These are phyloP conservation scores for Antitype chi DNA, from an alignment of 2,888 invertebrate genomes.

Conservation along the genomic window DNA sequence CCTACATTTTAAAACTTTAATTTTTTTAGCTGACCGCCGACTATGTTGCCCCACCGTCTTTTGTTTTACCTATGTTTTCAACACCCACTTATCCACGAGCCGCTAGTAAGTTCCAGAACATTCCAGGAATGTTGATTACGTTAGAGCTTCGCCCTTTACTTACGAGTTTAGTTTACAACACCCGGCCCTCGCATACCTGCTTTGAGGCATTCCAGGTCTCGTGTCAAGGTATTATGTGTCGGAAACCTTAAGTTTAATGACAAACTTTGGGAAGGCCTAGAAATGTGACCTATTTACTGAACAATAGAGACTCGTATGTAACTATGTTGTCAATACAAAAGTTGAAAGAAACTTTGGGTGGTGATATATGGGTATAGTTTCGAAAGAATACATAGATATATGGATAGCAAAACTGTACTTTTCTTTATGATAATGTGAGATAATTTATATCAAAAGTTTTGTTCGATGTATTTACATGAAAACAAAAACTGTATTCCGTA, in stretches of 20 bases:
- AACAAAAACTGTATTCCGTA: background rate
- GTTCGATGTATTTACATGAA: background rate
- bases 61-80: background rate
- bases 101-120: slow-evolving; percentile 36
- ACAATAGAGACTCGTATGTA: slow-evolving; percentile 14
- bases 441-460: slow-evolving; percentile 39
- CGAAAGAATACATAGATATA: slow-evolving; percentile 24
- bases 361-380: slow-evolving; percentile 32
- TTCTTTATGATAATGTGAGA: slow-evolving; percentile 37
- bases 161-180: slow-evolving; percentile 28
- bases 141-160: slow-evolving; percentile 37
- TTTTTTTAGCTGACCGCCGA: background rate
- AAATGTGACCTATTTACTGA: slow-evolving; percentile 25
- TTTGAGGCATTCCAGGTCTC: slow-evolving; percentile 43
- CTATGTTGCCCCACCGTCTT: background rate
- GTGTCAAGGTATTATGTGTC: slow-evolving; percentile 5
- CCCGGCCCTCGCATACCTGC: slow-evolving; percentile 42
- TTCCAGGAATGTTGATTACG: slow-evolving; percentile 52
- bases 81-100: slow-evolving; percentile 10
- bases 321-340: slow-evolving; percentile 14
- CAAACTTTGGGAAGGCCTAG: slow-evolving; percentile 27
- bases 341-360: background rate
- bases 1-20: no score
- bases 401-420: background rate
- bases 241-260: slow-evolving; percentile 21